Base-by-base conservation (phyloP, 2,888 invertebrate species). In the Prenolepis imparis region DNA sequence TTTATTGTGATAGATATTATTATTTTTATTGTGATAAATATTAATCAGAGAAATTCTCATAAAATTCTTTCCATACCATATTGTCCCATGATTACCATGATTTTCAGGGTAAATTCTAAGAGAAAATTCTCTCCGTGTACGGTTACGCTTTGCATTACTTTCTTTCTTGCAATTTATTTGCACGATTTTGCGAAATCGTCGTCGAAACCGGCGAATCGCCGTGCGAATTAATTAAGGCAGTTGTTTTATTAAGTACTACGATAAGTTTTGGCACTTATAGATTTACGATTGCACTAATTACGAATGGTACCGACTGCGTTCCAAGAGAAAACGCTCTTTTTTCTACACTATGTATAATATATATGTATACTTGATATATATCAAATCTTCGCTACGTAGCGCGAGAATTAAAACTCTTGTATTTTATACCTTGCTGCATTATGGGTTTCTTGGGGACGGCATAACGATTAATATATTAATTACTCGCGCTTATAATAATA, bases 241-340 rank as follows among this genome's bases (percentile, higher is more conserved):
- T 86, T n/a, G 84, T 83, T 86, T 90, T 84, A 86, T 90, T 86
- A 86, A 90, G 87, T 86, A 88, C 90, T 90, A 91, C 78, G 67
- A 88, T 86, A 90, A 63, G 92, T 94, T 94, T 94, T 94, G 94
- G 94, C 94, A 94, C 94, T 94, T 94, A 48, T 61, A 91, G 90
- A 93, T 92, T 92, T 93, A 91, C 89, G 91, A 93, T 93, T 93
- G 92, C 93, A 92, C 92, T 92, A 92, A 91, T 88, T 84, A 88
- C 73, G 84, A 88, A 86, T 90, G 89, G 88, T 90, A 90, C 81
- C 66, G 82, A 61, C 67, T 57, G 64, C 74, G 59, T 73, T 77
- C 72, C 83, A 52, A 52, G 63, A 86, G 77, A 83, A 82, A 83
- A 80, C 78, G 73, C 72, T 41, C 59, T 48, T 75, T 48, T 44